These are phyloP conservation scores for Siniperca knerii DNA, from an alignment of 2,113 vertebrate species.

Conservation along the genomic window DNA sequence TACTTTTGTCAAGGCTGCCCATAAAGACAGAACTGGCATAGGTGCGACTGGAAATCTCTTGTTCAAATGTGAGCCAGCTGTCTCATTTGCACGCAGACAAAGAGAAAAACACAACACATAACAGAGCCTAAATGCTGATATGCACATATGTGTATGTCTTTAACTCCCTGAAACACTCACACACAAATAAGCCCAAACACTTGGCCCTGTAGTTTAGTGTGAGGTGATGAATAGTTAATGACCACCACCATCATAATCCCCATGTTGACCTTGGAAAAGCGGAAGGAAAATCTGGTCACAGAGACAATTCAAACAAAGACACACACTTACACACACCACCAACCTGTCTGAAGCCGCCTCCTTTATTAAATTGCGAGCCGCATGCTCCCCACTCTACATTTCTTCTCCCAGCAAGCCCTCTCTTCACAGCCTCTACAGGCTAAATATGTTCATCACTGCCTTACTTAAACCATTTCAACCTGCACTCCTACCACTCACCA, in stretches of 20 bases:
- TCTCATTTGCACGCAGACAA: conserved; percentile 24
- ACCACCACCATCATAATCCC: conserved; percentile 46
- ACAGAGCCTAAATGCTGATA: conserved; percentile 6
- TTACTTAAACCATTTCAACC: conserved; percentile 14
- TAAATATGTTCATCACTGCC: background rate
- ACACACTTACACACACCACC: conserved; percentile 16
- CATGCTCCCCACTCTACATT: background rate
- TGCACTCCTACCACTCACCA: background rate
- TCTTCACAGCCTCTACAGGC: background rate
- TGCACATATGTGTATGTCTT: conserved; percentile 37
- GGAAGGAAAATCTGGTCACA: conserved; percentile 44
- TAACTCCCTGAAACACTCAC: conserved; percentile 4
- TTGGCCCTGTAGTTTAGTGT: conserved; percentile 11
- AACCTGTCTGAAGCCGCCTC: background rate
- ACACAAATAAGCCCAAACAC: conserved; percentile 21
- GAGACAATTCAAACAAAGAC: conserved; percentile 44
- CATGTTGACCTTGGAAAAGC: conserved; percentile 73
- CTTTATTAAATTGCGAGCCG: conserved; percentile 14
- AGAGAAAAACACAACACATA: conserved; percentile 16
- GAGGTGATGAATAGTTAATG: conserved; percentile 82
- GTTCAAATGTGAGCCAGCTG: conserved; percentile 28
- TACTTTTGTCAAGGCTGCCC: conserved; percentile 40
- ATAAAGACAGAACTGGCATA: conserved; percentile 11
- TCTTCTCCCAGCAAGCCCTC: background rate
- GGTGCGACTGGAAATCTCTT: conserved; percentile 17